phyloP scores from a whole-genome alignment of 2,113 vertebrate species.

The Rhegmatorhina hoffmannsi region DNA sequence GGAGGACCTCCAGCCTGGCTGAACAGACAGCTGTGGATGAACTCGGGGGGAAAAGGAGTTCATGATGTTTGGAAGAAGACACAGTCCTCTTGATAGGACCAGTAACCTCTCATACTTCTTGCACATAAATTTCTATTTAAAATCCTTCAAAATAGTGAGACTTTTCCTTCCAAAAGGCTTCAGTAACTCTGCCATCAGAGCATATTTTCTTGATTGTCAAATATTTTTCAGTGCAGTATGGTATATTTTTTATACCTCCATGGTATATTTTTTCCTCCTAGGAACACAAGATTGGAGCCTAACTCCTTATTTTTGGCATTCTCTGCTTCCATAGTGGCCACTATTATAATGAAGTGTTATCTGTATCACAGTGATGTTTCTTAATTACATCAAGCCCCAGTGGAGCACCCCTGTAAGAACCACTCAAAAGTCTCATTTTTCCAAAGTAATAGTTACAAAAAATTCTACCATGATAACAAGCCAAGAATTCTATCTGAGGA shows the following conservation, averaged over 20 bases:
- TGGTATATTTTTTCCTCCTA: background rate
- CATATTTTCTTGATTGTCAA: background rate
- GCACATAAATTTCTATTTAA: background rate
- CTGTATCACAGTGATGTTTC: background rate
- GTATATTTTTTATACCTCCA: no score
- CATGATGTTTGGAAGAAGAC: background rate
- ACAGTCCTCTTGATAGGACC: background rate
- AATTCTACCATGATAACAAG: background rate
- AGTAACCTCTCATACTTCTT: background rate
- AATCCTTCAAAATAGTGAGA: background rate
- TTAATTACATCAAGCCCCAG: background rate
- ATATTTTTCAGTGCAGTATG: background rate
- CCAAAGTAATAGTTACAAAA: background rate
- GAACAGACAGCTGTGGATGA: background rate
- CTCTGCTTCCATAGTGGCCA: background rate
- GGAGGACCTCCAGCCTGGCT: background rate
- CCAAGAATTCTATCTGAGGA: background rate
- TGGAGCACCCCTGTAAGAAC: background rate
- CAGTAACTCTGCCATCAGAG: background rate
- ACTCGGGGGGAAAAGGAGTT: background rate
- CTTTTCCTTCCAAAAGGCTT: background rate
- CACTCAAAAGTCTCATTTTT: background rate
- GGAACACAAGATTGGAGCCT: background rate
- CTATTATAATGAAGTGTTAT: background rate
- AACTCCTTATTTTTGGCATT: background rate